Conservation (phyloP, 2,888 invertebrate genomes). For the Abscondita cerata region DNA sequence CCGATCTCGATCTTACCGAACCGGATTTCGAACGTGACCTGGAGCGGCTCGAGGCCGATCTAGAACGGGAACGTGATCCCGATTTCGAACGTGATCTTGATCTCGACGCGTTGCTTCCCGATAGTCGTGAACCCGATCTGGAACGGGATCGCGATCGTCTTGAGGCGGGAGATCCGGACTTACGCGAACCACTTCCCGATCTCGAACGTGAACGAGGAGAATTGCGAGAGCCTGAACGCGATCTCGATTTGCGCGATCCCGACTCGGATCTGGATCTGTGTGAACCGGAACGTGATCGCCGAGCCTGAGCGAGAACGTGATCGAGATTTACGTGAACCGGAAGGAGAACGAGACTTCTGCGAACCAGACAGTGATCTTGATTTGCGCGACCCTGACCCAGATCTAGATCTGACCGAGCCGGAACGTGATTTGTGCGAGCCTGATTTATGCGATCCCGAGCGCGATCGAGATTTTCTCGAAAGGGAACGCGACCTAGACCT, state of each 20-base stretch:
- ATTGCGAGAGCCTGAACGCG: conserved; percentile 39
- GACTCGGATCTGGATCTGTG: conserved; percentile 47
- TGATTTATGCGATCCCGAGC: conserved; percentile 32
- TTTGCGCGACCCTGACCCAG: conserved; percentile 41
- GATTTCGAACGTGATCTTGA: conserved; percentile 47
- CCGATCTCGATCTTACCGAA: conserved; percentile 46
- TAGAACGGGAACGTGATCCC: conserved; percentile 40
- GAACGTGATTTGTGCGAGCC: conserved; percentile 45
- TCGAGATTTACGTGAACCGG: conserved; percentile 41
- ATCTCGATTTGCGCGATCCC: conserved; percentile 40
- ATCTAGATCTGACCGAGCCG: conserved; percentile 44
- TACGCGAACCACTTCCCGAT: conserved; percentile 47
- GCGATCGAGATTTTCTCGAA: conserved; percentile 35
- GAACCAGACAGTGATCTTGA: conserved; percentile 46
- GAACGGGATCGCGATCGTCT: conserved; percentile 35
- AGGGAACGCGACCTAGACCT: conserved; percentile 41
- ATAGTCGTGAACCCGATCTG: conserved; percentile 37
- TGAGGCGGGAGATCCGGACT: conserved; percentile 35
- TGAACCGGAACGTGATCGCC: conserved; percentile 44
- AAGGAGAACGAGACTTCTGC: conserved; percentile 46
- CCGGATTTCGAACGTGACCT: conserved; percentile 44
- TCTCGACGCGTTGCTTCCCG: conserved; percentile 44
- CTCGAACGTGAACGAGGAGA: conserved; percentile 47
- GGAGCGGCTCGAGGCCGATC: conserved; percentile 38
- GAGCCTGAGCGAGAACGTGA: conserved; percentile 38